These are phyloP conservation scores for Cavia porcellus DNA, from an alignment of 2,113 vertebrate species.

Conservation along the genomic window DNA sequence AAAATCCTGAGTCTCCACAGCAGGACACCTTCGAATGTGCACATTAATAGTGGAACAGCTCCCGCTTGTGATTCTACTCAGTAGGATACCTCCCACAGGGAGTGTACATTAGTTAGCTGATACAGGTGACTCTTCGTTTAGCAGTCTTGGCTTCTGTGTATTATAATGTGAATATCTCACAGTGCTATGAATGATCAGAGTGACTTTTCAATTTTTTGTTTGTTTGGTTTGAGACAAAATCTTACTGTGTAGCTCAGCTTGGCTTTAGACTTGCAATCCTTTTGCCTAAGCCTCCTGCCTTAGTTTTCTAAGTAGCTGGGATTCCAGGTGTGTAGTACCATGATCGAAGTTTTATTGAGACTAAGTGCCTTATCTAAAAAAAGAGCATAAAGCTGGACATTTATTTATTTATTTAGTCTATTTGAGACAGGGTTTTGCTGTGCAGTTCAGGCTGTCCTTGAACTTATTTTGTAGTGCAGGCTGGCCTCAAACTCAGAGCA, in stretches of 20 bases:
- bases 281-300: neutral
- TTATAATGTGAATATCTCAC: neutral
- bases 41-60: neutral
- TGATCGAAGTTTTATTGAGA: constrained; percentile 23
- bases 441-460: no score
- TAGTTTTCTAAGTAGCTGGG: neutral
- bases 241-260: neutral
- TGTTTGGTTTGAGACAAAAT: neutral
- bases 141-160: neutral
- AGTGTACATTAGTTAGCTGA: neutral
- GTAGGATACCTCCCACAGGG: neutral
- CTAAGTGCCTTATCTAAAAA: constrained; percentile 37
- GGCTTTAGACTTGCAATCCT: neutral
- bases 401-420: no score
- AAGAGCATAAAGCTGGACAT: neutral
- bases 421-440: no score
- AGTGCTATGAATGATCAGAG: neutral
- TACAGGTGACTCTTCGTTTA: neutral
- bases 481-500: no score
- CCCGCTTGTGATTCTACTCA: neutral
- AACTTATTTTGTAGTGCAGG: no score
- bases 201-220: neutral
- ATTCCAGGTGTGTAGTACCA: neutral
- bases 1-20: neutral
- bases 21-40: neutral